Base-by-base conservation (phyloP, 2,797 vertebrate genomes). In the Gadopsis marmoratus region DNA sequence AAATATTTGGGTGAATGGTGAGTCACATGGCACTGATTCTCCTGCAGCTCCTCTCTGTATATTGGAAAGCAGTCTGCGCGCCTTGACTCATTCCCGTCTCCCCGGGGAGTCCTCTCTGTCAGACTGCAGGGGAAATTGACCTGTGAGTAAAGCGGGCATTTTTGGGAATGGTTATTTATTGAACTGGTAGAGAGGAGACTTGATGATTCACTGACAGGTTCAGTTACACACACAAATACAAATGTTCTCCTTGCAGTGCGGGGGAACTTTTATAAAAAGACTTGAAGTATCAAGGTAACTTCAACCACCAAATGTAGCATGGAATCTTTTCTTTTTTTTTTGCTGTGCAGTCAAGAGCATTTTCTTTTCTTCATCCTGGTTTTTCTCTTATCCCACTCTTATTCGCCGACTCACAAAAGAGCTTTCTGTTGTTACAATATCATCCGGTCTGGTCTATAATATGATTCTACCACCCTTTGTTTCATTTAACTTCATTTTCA, bases 121-220 rank as follows among this genome's bases (percentile, higher is more conserved):
- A 81, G 80, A 82, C 90, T 86, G 88, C 85, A 74, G 79, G 78
- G 84, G 88, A 90, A 90, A 93, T 88, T 86, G 91, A 91, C 89
- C 93, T 87, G 89, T 85, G 89, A 91, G 87, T 88, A 89, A 91
- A 91, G 76, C 43, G n/a, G 77, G 71, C 79, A 56, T 86, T 88
- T 90, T 88, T 86, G 51, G 77, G 80, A 81, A 89, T 79, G 78
- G 80, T 88, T 93, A 91, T 92, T 90, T 92, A 92, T 91, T 88
- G 83, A 88, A 88, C 85, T 78, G 71, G 79, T 59, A 58, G 72
- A 87, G 71, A 83, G 59, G 51, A 88, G 83, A 79, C 67, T 71
- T 85, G 76, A 88, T 89, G 90, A 91, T 74, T 89, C 86, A 88
- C 87, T 74, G 87, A 90, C 88, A 87, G 82, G 41, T 79, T 82